Conservation (phyloP, 1,140 invertebrate genomes). For the Ceratina calcarata region DNA sequence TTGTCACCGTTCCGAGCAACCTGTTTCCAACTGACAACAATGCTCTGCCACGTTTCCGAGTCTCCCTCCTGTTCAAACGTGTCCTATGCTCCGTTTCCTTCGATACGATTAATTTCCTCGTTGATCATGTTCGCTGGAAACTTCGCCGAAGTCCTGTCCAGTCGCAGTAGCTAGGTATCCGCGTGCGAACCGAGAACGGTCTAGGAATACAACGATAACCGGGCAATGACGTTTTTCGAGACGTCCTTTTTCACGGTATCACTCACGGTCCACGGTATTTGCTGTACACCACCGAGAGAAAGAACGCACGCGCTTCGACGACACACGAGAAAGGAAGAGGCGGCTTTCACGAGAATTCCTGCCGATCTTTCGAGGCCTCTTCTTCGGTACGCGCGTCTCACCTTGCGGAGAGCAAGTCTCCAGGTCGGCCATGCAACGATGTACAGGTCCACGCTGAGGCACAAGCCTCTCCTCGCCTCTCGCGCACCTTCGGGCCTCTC, state of each 20-base stretch:
- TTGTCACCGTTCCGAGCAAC: constrained; percentile 29
- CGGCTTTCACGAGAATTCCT: constrained; percentile 64
- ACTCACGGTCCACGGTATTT: constrained; percentile 18
- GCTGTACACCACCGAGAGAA: background rate
- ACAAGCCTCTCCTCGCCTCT: constrained; percentile 61
- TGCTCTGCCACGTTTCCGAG: background rate
- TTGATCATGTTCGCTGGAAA: no score
- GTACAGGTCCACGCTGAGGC: constrained; percentile 76
- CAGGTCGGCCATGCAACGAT: constrained; percentile 75
- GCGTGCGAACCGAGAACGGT: background rate
- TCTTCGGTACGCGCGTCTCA: constrained; percentile 78
- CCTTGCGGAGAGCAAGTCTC: constrained; percentile 80
- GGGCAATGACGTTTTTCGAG: background rate
- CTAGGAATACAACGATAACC: background rate
- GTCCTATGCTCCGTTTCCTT: background rate
- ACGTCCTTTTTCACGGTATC: constrained; percentile 16
- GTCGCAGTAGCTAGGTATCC: background rate
- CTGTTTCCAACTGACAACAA: constrained; percentile 43
- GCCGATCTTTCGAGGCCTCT: constrained; percentile 63
- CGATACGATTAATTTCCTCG: background rate
- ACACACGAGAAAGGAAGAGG: constrained; percentile 59
- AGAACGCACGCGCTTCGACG: constrained; percentile 35
- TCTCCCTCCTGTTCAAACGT: background rate
- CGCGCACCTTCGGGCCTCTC: constrained; percentile 59
- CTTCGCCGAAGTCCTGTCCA: constrained; percentile 14